Percentiles rank a stretch among this genome's conserved stretches.
phyloP scores from a whole-genome alignment of 1,140 invertebrate genomes.

The Diachasma alloeum region DNA sequence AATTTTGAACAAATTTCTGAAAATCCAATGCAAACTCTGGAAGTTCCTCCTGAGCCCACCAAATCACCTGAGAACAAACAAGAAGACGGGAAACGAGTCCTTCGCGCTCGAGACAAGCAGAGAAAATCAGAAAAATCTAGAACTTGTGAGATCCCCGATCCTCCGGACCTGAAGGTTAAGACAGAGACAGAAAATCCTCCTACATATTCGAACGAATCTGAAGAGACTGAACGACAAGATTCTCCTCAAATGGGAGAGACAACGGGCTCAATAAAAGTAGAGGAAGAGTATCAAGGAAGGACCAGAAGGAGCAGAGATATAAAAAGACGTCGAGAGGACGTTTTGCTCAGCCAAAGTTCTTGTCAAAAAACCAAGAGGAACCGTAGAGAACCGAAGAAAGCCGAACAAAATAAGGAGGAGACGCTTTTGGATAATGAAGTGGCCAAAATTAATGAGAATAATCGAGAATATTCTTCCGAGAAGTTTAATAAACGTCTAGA shows the following conservation, averaged over 20 bases:
- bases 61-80: slow-evolving; percentile 8
- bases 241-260: slow-evolving; percentile 9
- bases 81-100: slow-evolving; percentile 51
- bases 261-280: slow-evolving; percentile 28
- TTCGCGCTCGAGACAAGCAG: slow-evolving; percentile 50
- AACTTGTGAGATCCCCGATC: slow-evolving; percentile 8
- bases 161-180: not conserved
- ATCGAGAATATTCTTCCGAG: slow-evolving; percentile 34
- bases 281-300: slow-evolving; percentile 45
- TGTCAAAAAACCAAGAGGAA: slow-evolving; percentile 44
- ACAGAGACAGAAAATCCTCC: slow-evolving; percentile 11
- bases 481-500: slow-evolving; percentile 35
- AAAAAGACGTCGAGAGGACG: slow-evolving; percentile 53
- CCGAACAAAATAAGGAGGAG: slow-evolving; percentile 61
- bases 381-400: slow-evolving; percentile 50
- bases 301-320: slow-evolving; percentile 50
- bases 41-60: slow-evolving; percentile 3
- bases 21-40: not conserved
- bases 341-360: slow-evolving; percentile 21
- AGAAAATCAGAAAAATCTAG: slow-evolving; percentile 42
- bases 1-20: not conserved
- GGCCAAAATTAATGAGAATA: slow-evolving; percentile 60
- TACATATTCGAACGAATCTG: slow-evolving; percentile 10
- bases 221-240: slow-evolving; percentile 14
- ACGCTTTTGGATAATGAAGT: slow-evolving; percentile 60